Evolutionary conservation across 1,140 invertebrate species (phyloP), one percentile per base, ranked within the genome.

Genomic region (Zophobas morio): DNA sequence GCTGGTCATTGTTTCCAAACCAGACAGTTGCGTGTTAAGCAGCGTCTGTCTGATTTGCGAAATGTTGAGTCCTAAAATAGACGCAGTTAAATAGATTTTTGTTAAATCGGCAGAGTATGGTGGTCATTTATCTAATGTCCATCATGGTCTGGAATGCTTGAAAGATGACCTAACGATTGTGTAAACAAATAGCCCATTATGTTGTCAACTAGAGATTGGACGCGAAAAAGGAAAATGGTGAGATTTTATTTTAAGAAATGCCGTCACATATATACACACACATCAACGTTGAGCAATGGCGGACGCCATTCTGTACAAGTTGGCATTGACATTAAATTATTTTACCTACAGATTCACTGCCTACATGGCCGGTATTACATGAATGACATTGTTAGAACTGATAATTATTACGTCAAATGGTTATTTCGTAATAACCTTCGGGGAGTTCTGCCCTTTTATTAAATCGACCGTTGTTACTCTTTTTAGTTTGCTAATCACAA

Each of bases 311-410:
- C 75, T 70, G 51, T 42, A 53, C 46, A 76, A 54, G 63, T 76
- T 76, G 75, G 70, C 75, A 76, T 76, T 76, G 75, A 76, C 75
- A 76, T 76, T 76, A 76, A 76, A 76, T 71, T 76, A 76, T 76
- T 76, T 63, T 76, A 53, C 75, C 75, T 76, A 76, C 75, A 76
- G 75, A 53, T 76, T 76, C 70, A 63, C 57, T 63, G 35, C 57
- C 57, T 63, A 63, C 57, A 39, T 63, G 33, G 6, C 57, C 57
- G 49, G 49, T 51, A 20, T 51, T 51, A 51, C 49, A 20, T 51
- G 49, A 51, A 63, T 39, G 36, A 63, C 57, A 39, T 63, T 63
- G 37, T 51, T 63, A 32, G 6, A 37, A 34, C 57, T 63, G 57
- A 63, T 63, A 63, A 63, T 63, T 63, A 63, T 51, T 51, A 51